Percentiles rank a stretch among this genome's conserved stretches.
phyloP scores from a whole-genome alignment of 2,888 invertebrate genomes.

The Hoplodrina blanda region DNA sequence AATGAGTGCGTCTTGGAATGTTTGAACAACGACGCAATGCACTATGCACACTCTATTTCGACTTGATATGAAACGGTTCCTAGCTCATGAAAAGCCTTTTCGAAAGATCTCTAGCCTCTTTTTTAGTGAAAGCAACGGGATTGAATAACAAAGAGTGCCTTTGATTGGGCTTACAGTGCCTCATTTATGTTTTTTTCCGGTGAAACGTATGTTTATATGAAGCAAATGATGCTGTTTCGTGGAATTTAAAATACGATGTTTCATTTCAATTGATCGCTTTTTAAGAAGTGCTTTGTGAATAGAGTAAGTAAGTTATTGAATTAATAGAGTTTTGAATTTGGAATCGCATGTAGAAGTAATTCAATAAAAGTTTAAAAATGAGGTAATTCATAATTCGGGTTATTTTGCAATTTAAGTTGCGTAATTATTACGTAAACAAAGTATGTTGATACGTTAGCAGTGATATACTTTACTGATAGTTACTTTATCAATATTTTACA shows the following conservation, averaged over 20 bases:
- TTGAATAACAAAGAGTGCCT: constrained; percentile 81
- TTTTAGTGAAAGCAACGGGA: constrained; percentile 77
- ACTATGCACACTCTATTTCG: constrained; percentile 83
- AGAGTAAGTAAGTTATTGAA: constrained; percentile 2
- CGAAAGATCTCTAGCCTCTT: constrained; percentile 72
- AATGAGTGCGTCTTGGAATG: constrained; percentile 86
- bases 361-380: background rate
- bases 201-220: constrained; percentile 40
- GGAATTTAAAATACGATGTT: constrained; percentile 26
- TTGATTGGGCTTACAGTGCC: constrained; percentile 75
- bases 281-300: constrained; percentile 19
- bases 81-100: constrained; percentile 77
- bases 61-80: constrained; percentile 81
- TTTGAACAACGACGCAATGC: constrained; percentile 78
- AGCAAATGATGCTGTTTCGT: constrained; percentile 39
- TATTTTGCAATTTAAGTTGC: background rate
- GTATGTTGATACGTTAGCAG: too few species aligned
- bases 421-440: background rate
- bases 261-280: constrained; percentile 28
- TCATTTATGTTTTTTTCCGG: constrained; percentile 57
- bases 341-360: background rate
- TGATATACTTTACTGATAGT: background rate
- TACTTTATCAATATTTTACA: background rate
- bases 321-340: constrained; percentile 14
- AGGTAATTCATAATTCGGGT: background rate